Evolutionary conservation across 2,797 vertebrate genomes (phyloP).

Genomic region (Halcyon chelicuti): DNA sequence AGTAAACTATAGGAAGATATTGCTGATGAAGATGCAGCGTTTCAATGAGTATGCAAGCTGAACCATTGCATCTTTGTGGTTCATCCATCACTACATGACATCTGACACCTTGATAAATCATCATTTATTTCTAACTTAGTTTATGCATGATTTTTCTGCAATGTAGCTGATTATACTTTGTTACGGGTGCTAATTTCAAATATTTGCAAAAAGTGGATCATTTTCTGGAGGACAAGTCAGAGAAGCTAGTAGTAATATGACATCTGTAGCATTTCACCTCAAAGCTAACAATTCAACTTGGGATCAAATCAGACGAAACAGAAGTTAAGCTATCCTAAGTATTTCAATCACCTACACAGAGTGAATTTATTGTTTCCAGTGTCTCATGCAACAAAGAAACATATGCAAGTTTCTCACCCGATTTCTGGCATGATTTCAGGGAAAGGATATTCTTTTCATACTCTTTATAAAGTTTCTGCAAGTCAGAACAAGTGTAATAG

Average conservation of each 20-base stretch:
- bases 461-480: background rate
- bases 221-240: background rate
- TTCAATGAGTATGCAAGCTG: background rate
- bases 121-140: conserved; percentile 59
- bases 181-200: background rate
- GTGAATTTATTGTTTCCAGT: background rate
- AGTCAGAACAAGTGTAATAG: background rate
- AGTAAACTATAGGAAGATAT: background rate
- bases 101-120: conserved; percentile 69
- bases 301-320: background rate
- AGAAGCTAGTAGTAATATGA: background rate
- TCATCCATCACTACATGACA: conserved; percentile 56
- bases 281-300: background rate
- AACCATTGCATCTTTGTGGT: background rate
- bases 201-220: background rate
- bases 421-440: background rate
- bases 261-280: background rate
- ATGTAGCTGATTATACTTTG: conserved; percentile 1
- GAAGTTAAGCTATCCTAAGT: background rate
- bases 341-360: background rate
- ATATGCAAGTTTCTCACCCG: background rate
- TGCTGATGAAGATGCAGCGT: conserved; percentile 25
- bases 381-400: background rate
- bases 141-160: conserved; percentile 38
- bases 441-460: background rate